Percentiles rank a stretch among this genome's conserved stretches.
phyloP scores from a whole-genome alignment of 1,140 invertebrate species.

The Zelostemma sp. region DNA sequence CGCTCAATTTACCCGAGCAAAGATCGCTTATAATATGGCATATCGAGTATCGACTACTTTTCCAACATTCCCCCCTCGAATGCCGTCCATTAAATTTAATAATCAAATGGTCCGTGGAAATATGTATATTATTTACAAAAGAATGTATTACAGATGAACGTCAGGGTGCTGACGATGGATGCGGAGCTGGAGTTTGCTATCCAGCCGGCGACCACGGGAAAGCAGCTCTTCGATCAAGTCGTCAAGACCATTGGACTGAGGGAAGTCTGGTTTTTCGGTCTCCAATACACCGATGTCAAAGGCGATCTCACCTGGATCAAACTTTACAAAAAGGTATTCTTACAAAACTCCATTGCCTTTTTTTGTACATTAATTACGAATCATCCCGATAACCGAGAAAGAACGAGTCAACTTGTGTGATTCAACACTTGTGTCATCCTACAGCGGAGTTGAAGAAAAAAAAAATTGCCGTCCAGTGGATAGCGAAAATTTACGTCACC shows the following conservation, averaged over 20 bases:
- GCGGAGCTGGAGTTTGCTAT: slow-evolving; percentile 99
- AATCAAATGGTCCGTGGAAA: no score
- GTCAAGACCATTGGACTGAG: slow-evolving; percentile 99
- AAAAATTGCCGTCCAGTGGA: background rate
- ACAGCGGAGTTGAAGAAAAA: background rate
- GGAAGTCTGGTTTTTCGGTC: slow-evolving; percentile 99
- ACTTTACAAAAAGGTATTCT: slow-evolving; percentile 97
- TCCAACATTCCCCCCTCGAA: no score
- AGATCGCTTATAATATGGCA: no score
- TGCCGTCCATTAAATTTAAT: background rate
- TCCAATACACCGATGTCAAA: slow-evolving; percentile 99
- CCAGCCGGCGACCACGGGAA: slow-evolving; percentile 98
- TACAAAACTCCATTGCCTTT: background rate
- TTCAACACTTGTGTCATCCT: background rate
- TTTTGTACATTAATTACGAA: background rate
- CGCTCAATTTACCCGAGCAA: no score
- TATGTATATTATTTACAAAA: no score
- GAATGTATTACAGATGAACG: slow-evolving; percentile 87
- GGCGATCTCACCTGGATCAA: slow-evolving; percentile 99
- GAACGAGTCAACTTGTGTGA: background rate
- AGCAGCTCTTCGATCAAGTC: slow-evolving; percentile 99
- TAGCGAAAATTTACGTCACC: background rate
- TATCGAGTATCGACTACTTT: no score
- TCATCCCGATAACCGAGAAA: background rate
- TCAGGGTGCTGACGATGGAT: slow-evolving; percentile 99